These are phyloP conservation scores for Plebejus melissa DNA, from an alignment of 2,888 invertebrate species.

Conservation along the genomic window DNA sequence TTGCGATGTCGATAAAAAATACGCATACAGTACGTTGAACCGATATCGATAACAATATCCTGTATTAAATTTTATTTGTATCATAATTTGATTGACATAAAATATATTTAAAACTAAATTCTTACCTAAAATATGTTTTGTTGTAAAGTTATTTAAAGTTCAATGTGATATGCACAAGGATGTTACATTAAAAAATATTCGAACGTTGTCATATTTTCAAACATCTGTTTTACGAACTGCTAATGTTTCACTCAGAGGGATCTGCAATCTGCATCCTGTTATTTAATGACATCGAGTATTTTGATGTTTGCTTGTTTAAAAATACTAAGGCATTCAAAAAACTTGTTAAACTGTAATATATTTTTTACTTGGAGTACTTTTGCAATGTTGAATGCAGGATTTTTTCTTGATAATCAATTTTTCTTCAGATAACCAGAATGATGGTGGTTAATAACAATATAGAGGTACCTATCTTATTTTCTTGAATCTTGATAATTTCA, in stretches of 20 bases:
- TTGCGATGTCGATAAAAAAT: conserved; percentile 22
- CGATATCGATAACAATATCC: background rate
- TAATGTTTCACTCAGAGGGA: background rate
- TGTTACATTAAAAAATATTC: background rate
- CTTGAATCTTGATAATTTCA: no score
- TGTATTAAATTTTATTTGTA: background rate
- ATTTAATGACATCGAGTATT: background rate
- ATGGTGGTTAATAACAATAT: background rate
- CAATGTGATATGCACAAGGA: background rate
- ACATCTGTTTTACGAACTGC: background rate
- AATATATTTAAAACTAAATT: no score
- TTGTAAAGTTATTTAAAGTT: no score
- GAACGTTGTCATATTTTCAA: background rate
- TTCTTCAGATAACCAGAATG: no score
- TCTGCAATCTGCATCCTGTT: background rate
- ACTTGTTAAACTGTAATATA: background rate
- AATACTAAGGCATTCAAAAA: background rate
- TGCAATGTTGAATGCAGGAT: no score
- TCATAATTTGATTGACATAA: no score
- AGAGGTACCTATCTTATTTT: no score
- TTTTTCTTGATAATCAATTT: no score
- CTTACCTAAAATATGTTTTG: no score
- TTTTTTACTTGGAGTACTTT: background rate
- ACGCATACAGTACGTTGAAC: background rate
- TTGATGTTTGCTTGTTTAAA: background rate